Base-by-base conservation (phyloP, 2,113 vertebrate genomes). In the Epinephelus lanceolatus region DNA sequence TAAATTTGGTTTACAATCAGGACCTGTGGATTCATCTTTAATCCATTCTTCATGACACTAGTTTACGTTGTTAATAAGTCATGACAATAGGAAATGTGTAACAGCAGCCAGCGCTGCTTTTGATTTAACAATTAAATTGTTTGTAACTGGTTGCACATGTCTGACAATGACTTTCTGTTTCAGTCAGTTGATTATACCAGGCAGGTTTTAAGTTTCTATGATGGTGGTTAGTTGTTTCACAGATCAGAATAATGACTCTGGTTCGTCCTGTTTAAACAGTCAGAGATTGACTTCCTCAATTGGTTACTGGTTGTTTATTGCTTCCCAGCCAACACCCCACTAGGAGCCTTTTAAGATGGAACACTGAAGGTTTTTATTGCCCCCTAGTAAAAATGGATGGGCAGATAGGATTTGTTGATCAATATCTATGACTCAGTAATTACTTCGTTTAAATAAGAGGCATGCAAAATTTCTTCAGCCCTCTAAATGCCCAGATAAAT, bases 381-480 rank as follows among this genome's bases (percentile, higher is more conserved):
- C 76, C 57, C 51, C 57, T 27, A 74, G 72, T 73, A 83, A 80
- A 81, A 72, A 78, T 17, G 70, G 59, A 62, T 53, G 63, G 57
- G 42, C n/a, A 71, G 76, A 75, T 78, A 65, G 67, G 69, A 47
- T 60, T 61, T 66, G 56, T 55, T 77, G 76, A 83, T 88, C 86
- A 81, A 84, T 90, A 86, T 68, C 49, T 62, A 67, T 68, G 55
- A 78, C 40, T 86, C 65, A 69, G 37, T 80, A 66, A 82, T 77
- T 70, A 80, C 52, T 77, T 60, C 69, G 71, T 72, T 86, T 75
- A 69, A 71, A 74, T 60, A 49, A 76, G 61, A 73, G 56, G 33
- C 9, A 45, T 30, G 6, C 11, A 56, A 78, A 70, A 19, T 6
- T 11, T 47, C 45, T 59, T 72, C 37, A n/a, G 21, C 0, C 37